phyloP scores from a whole-genome alignment of 1,140 invertebrate genomes.

The Plodia interpunctella region DNA sequence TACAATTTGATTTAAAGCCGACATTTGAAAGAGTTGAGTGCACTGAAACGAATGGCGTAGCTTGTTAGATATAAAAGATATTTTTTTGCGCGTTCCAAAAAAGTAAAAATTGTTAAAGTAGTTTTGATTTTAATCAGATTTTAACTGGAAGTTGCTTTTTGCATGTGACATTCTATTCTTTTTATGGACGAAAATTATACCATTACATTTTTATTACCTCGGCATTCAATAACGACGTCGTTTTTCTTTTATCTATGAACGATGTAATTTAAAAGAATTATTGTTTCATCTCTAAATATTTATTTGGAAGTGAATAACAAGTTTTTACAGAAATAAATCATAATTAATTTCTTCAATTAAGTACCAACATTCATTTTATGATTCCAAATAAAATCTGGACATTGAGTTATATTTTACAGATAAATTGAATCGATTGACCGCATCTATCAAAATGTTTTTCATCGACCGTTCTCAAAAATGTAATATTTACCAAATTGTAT shows the following conservation, averaged over 20 bases:
- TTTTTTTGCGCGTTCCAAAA: slow-evolving; percentile 32
- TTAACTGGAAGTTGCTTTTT: slow-evolving; percentile 27
- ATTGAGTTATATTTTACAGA: too few species aligned
- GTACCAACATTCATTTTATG: too few species aligned
- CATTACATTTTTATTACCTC: slow-evolving; percentile 7
- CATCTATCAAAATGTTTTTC: too few species aligned
- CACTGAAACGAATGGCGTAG: slow-evolving; percentile 46
- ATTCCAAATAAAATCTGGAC: too few species aligned
- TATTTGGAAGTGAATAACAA: too few species aligned
- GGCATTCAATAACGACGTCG: not conserved
- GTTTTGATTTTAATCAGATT: slow-evolving; percentile 56
- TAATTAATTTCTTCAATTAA: too few species aligned
- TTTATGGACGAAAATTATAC: slow-evolving; percentile 11
- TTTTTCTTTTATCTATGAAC: not conserved
- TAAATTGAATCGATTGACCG: too few species aligned
- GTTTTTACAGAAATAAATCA: too few species aligned
- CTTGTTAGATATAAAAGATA: slow-evolving; percentile 33
- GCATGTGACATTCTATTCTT: slow-evolving; percentile 5
- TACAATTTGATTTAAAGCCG: slow-evolving; percentile 65
- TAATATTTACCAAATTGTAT: too few species aligned
- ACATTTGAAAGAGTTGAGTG: slow-evolving; percentile 48
- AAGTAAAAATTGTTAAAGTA: slow-evolving; percentile 19
- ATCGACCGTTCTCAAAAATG: too few species aligned
- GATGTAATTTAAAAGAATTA: too few species aligned
- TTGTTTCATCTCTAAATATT: too few species aligned